Evolutionary conservation across 2,888 invertebrate genomes (phyloP).

Genomic region (Ashinkailepas kermadecensis): DNA sequence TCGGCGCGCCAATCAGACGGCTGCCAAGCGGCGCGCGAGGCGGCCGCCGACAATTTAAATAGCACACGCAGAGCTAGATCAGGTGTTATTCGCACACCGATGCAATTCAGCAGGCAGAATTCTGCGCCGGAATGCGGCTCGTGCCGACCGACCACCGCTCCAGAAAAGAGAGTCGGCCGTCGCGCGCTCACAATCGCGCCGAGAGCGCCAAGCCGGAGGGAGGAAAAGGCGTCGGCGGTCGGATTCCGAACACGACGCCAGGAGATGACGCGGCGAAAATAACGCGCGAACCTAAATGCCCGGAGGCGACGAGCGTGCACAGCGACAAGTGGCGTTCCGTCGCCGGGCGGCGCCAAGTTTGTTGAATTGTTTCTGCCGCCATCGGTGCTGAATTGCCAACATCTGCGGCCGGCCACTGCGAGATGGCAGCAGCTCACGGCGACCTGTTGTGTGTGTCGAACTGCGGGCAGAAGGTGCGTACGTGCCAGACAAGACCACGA

Average conservation of each 20-base stretch:
- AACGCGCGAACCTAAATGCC: neutral
- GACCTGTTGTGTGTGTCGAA: neutral
- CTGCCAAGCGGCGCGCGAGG: no score
- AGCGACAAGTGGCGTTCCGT: neutral
- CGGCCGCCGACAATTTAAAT: no score
- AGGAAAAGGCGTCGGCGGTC: neutral
- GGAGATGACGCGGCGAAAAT: neutral
- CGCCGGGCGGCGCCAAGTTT: neutral
- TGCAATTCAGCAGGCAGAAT: no score
- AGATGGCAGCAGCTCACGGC: neutral
- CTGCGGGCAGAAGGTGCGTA: neutral
- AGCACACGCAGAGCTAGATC: no score
- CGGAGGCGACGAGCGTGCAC: neutral
- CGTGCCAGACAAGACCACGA: no score
- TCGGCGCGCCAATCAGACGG: no score
- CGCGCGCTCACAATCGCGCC: neutral
- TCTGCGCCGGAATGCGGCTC: no score
- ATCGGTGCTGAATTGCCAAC: neutral
- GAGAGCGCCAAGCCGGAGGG: neutral
- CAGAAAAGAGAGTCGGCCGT: neutral
- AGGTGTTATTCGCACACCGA: no score
- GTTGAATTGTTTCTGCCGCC: no score
- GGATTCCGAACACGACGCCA: slow-evolving; percentile 6
- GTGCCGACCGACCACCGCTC: neutral
- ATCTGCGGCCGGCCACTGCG: neutral